Evolutionary conservation across 1,140 invertebrate genomes (phyloP), one percentile per base, ranked within the genome.

Genomic region (Heliconius congener): DNA sequence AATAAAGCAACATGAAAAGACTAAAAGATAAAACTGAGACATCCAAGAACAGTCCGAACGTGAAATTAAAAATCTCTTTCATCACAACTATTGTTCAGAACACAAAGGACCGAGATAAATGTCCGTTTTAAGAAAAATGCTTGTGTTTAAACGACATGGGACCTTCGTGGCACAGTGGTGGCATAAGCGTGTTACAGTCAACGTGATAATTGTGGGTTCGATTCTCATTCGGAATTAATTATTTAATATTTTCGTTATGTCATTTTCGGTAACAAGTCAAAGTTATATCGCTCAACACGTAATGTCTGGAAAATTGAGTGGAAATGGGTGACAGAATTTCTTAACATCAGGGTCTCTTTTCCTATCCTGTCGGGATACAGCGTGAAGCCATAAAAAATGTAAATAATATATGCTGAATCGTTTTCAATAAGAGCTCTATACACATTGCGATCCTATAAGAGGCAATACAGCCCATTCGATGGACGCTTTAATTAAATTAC

Each of bases 11-110:
- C 72, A 82, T 86, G 75, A 83, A 81, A 83, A 76, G 55, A 52
- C 39, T 66, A 66, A 66, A 30, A 66, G n/a, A 66, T 66, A 57
- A 76, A 83, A 81, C 81, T 82, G 80, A 81, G 71, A 78, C 77
- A 50, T 81, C 79, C 50, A 34, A 80, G 72, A 80, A 79, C 79
- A 76, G 77, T 79, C 79, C 57, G 79, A 82, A 55, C 78, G 81
- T 84, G 80, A 87, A 87, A 85, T 87, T 85, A 87, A 86, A 87
- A 84, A 79, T 81, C 77, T 78, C 82, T 81, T 82, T 81, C 79
- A 78, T 78, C 71, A 76, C 73, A 73, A 75, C 81, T 79, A 84
- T 85, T 85, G 86, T 85, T 78, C 78, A 71, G 55, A 57, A 71
- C 76, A 87, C 82, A 87, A 84, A 85, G 84, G 70, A 74, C 57